These are phyloP conservation scores for Agrenia bidenticulata DNA, from an alignment of 2,888 invertebrate genomes.

Conservation along the genomic window DNA sequence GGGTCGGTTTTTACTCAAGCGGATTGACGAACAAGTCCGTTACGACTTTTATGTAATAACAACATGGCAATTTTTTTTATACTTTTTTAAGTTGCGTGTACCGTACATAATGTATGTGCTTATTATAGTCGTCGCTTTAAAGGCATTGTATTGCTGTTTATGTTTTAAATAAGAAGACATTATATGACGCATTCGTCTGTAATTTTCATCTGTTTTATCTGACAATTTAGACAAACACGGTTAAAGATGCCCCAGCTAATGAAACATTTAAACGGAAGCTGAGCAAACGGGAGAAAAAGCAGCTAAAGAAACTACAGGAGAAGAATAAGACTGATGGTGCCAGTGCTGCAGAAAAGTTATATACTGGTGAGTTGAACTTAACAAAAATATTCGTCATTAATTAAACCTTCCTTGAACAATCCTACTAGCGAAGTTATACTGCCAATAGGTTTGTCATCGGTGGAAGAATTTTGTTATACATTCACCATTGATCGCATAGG, in stretches of 20 bases:
- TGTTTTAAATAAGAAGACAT: too few relatives aligned
- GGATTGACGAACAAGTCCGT: constrained; percentile 77
- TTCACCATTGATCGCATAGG: too few relatives aligned
- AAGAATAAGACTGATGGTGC: constrained; percentile 60
- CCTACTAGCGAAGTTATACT: too few relatives aligned
- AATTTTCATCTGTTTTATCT: neutral
- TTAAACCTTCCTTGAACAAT: too few relatives aligned
- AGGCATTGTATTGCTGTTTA: too few relatives aligned
- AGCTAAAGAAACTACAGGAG: constrained; percentile 85
- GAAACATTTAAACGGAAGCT: constrained; percentile 84
- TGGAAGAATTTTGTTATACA: too few relatives aligned
- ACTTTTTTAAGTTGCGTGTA: too few relatives aligned
- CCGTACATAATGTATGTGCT: too few relatives aligned
- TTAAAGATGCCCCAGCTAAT: constrained; percentile 44
- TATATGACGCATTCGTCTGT: too few relatives aligned
- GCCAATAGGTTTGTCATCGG: too few relatives aligned
- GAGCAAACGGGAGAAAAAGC: constrained; percentile 96
- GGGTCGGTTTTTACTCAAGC: constrained; percentile 90
- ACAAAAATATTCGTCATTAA: too few relatives aligned
- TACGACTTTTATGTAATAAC: constrained; percentile 48
- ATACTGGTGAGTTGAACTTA: constrained; percentile 73
- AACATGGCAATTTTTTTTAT: neutral
- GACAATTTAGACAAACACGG: constrained; percentile 41
- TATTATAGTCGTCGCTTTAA: too few relatives aligned
- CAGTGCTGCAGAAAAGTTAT: constrained; percentile 83